Evolutionary conservation across 2,888 invertebrate species (phyloP).

Genomic region (Chrysomela aeneicollis): DNA sequence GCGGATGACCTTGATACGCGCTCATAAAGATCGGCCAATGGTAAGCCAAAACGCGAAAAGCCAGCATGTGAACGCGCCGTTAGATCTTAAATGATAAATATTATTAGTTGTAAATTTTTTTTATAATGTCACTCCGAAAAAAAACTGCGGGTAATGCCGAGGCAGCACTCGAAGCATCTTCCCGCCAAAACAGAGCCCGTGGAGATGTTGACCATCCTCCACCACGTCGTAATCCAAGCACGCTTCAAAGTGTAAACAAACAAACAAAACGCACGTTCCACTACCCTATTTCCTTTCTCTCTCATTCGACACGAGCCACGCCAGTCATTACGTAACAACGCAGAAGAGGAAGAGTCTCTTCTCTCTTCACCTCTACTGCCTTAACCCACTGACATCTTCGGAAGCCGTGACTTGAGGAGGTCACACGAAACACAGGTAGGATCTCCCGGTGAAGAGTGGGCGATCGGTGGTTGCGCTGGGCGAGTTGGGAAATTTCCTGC

Average conservation of each 20-base stretch:
- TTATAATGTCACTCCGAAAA: no score
- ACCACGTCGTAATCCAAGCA: slow-evolving; percentile 1
- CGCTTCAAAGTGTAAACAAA: slow-evolving; percentile 25
- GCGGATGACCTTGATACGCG: no score
- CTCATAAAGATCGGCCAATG: no score
- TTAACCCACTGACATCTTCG: neutral
- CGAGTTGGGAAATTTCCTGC: no score
- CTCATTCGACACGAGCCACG: neutral
- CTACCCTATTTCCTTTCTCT: slow-evolving; percentile 25
- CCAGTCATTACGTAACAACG: neutral
- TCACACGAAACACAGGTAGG: neutral
- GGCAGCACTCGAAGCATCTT: no score
- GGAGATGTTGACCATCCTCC: neutral
- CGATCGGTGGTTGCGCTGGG: no score
- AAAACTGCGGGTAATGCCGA: no score
- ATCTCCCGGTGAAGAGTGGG: neutral
- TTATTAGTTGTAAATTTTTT: no score
- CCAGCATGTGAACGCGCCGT: no score
- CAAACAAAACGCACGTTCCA: slow-evolving; percentile 16
- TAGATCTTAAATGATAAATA: no score
- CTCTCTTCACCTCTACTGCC: neutral
- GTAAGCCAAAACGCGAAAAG: no score
- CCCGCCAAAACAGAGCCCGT: no score
- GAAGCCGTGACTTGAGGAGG: neutral
- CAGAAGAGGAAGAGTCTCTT: neutral